A percentile compares a stretch with the other conserved stretches of the same genome.
These are phyloP conservation scores for Eustalomyia histrio DNA, from an alignment of 2,888 invertebrate genomes.

Conservation along the genomic window DNA sequence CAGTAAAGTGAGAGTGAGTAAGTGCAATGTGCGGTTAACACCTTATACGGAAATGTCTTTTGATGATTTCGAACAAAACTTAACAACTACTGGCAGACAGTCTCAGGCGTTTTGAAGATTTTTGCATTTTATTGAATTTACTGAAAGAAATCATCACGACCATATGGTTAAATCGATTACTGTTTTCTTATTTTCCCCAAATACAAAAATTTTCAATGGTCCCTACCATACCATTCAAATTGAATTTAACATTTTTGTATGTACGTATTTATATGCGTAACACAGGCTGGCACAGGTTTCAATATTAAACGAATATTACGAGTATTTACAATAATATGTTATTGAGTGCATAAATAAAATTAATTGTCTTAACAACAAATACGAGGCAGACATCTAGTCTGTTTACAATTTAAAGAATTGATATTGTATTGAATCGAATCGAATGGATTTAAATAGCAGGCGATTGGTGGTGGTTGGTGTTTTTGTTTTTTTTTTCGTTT, in stretches of 20 bases:
- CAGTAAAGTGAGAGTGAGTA: slow-evolving; percentile 63
- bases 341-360: slow-evolving; percentile 60
- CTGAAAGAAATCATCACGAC: slow-evolving; percentile 25
- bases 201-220: slow-evolving; percentile 46
- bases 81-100: background rate
- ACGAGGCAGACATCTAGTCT: slow-evolving; percentile 55
- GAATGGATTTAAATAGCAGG: slow-evolving; percentile 16
- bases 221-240: slow-evolving; percentile 35
- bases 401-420: slow-evolving; percentile 32
- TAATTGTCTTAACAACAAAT: slow-evolving; percentile 59
- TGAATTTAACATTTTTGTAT: slow-evolving; percentile 16
- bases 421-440: slow-evolving; percentile 11
- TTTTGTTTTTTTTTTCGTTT: slow-evolving; percentile 22
- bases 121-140: slow-evolving; percentile 59
- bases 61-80: background rate
- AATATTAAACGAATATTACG: background rate
- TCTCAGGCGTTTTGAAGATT: slow-evolving; percentile 41
- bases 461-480: slow-evolving; percentile 9
- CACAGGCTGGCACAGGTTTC: slow-evolving; percentile 33
- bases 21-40: slow-evolving; percentile 48
- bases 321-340: slow-evolving; percentile 22
- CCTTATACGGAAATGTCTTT: slow-evolving; percentile 64
- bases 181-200: slow-evolving; percentile 40
- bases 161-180: slow-evolving; percentile 57
- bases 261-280: slow-evolving; percentile 26